phyloP scores from a whole-genome alignment of 2,113 vertebrate genomes.

The Otolemur garnettii region DNA sequence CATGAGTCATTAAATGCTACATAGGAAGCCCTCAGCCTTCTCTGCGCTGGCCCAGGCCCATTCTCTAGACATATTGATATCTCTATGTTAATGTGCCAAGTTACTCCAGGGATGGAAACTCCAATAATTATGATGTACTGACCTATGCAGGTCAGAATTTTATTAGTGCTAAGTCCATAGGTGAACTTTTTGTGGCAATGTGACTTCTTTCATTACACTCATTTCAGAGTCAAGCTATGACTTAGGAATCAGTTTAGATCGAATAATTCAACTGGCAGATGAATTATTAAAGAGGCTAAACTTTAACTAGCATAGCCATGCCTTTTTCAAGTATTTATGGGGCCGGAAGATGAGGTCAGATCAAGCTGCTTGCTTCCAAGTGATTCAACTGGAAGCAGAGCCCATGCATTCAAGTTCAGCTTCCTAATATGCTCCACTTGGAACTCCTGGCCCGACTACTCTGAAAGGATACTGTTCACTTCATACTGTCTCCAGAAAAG shows the following conservation, averaged over 20 bases:
- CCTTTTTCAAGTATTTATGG: conserved; percentile 62
- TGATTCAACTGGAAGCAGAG: conserved; percentile 34
- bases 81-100: conserved; percentile 41
- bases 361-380: background rate
- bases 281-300: conserved; percentile 65
- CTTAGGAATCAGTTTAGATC: conserved; percentile 18
- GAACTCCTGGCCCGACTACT: background rate
- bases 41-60: conserved; percentile 14
- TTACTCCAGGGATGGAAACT: conserved; percentile 55
- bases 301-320: conserved; percentile 47
- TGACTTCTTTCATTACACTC: conserved; percentile 41
- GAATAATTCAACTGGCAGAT: conserved; percentile 43
- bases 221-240: conserved; percentile 66
- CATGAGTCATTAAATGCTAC: background rate
- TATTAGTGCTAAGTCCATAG: conserved; percentile 57
- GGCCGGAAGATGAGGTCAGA: background rate
- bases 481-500: background rate
- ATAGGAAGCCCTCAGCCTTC: background rate
- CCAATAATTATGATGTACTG: conserved; percentile 65
- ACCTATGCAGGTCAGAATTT: conserved; percentile 51
- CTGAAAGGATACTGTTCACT: background rate
- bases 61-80: conserved; percentile 37
- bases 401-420: background rate
- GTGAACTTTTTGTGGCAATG: conserved; percentile 54
- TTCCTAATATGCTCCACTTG: background rate